Percentiles rank a stretch among this genome's conserved stretches.
phyloP scores from a whole-genome alignment of 2,113 vertebrate species.

The Aspidoscelis tigris region DNA sequence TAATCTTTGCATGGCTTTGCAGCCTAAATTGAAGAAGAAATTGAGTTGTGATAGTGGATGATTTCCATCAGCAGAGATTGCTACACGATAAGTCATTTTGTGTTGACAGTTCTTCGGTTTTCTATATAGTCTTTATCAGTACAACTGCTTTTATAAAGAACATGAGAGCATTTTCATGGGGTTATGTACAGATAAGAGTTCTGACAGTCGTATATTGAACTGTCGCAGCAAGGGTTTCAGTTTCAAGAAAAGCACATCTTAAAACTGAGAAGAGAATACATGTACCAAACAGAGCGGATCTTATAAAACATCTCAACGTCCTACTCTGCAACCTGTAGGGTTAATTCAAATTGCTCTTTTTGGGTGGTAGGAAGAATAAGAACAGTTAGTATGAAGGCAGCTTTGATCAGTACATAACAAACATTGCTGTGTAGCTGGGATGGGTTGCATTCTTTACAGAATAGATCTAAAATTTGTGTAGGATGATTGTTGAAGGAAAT shows the following conservation, averaged over 20 bases:
- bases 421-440: neutral
- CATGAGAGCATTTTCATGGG: neutral
- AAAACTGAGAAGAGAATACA: neutral
- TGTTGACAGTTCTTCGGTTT: neutral
- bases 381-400: neutral
- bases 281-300: neutral
- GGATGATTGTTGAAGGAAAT: neutral
- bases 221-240: neutral
- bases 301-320: neutral
- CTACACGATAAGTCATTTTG: neutral
- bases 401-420: neutral
- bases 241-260: neutral
- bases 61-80: conserved; percentile 1
- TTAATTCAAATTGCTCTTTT: neutral
- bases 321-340: neutral
- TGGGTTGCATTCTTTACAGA: neutral
- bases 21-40: neutral
- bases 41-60: neutral
- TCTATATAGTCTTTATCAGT: neutral
- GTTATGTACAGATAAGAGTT: conserved; percentile 17
- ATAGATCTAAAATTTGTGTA: neutral
- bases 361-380: neutral
- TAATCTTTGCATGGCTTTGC: neutral
- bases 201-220: neutral
- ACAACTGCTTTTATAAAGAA: conserved; percentile 12